Evolutionary conservation across 1,140 invertebrate genomes (phyloP).

Genomic region (Geopemphigus sp.): DNA sequence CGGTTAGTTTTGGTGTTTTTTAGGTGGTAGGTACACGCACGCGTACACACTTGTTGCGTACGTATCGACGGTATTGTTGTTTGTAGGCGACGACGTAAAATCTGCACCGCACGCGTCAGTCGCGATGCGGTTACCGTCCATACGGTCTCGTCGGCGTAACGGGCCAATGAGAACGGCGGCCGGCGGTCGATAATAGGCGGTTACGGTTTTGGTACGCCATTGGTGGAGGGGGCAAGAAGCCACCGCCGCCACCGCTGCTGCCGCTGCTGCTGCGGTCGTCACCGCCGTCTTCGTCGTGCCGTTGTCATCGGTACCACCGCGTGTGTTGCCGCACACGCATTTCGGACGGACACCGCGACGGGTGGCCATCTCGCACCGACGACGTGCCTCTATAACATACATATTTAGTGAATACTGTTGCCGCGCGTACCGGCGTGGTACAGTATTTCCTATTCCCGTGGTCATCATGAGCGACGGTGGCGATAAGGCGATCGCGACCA

Average conservation of each 20-base stretch:
- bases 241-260: not conserved
- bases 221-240: not conserved
- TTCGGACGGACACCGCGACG: too few species aligned
- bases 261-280: not conserved
- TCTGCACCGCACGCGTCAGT: not conserved
- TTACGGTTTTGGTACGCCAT: slow-evolving; percentile 12
- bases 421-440: too few species aligned
- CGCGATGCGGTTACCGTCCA: not conserved
- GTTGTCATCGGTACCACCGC: not conserved
- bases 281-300: not conserved
- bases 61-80: not conserved
- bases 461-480: too few species aligned
- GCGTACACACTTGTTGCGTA: slow-evolving; percentile 22
- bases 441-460: too few species aligned
- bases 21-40: too few species aligned
- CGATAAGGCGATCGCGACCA: too few species aligned
- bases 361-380: too few species aligned
- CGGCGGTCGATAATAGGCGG: slow-evolving; percentile 40
- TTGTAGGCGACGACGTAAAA: not conserved
- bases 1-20: too few species aligned
- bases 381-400: too few species aligned
- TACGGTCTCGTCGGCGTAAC: not conserved
- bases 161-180: slow-evolving; percentile 14
- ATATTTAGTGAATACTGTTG: too few species aligned
- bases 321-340: too few species aligned